Conservation (phyloP, 1,140 invertebrate species). For the Heliconius himera region DNA sequence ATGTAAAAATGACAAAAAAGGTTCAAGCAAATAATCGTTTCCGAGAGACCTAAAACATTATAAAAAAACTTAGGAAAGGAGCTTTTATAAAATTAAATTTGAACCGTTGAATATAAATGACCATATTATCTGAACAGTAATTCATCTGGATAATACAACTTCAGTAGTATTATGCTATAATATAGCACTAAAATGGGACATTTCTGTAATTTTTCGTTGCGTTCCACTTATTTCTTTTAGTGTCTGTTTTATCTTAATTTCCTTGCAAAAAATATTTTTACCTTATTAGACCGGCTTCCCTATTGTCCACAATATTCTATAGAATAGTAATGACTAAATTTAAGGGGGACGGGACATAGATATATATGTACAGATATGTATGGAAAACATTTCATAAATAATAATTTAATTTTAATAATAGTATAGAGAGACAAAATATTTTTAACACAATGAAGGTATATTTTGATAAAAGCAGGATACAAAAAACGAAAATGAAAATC, state of each 20-base stretch:
- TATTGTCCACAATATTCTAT: neutral
- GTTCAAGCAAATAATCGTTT: neutral
- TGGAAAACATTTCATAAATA: too few relatives aligned
- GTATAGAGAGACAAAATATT: neutral
- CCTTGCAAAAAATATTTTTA: neutral
- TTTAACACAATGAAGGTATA: too few relatives aligned
- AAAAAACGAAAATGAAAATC: too few relatives aligned
- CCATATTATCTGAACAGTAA: neutral
- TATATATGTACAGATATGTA: neutral
- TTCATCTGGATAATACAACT: slow-evolving; percentile 13
- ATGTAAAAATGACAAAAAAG: neutral
- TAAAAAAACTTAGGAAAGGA: neutral
- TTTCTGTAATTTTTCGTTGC: slow-evolving; percentile 8
- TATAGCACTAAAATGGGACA: slow-evolving; percentile 14
- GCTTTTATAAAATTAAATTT: neutral
- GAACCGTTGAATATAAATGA: slow-evolving; percentile 8
- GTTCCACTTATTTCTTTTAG: slow-evolving; percentile 9
- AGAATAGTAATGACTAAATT: neutral
- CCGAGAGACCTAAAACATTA: neutral
- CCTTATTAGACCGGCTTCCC: neutral
- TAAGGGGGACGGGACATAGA: too few relatives aligned
- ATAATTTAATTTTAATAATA: too few relatives aligned
- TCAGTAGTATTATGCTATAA: slow-evolving; percentile 9
- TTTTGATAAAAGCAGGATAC: too few relatives aligned
- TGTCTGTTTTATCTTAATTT: slow-evolving; percentile 13